Evolutionary conservation across 2,888 invertebrate genomes (phyloP).

Genomic region (Cordilura impudica): DNA sequence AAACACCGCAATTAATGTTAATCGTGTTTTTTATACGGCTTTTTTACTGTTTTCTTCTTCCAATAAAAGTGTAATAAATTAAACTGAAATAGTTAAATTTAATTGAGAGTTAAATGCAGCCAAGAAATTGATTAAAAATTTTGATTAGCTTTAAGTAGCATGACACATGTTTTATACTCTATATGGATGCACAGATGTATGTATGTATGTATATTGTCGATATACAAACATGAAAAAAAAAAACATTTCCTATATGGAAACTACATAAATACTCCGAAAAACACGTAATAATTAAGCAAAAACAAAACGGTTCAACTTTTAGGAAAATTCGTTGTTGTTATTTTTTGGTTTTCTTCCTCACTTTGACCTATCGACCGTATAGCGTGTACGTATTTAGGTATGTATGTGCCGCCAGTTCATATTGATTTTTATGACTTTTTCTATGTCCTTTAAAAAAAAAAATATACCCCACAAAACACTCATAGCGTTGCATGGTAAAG

Average conservation of each 20-base stretch:
- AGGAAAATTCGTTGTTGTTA: constrained; percentile 15
- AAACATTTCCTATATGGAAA: too few relatives aligned
- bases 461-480: too few relatives aligned
- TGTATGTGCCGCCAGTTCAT: constrained; percentile 30
- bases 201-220: too few relatives aligned
- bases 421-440: constrained; percentile 34
- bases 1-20: not conserved
- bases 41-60: too few relatives aligned
- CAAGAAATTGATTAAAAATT: not conserved
- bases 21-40: too few relatives aligned
- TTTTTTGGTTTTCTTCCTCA: constrained; percentile 3
- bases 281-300: not conserved
- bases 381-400: constrained; percentile 57
- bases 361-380: constrained; percentile 67
- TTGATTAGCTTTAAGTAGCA: not conserved
- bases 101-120: not conserved
- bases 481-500: too few relatives aligned
- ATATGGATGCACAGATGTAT: too few relatives aligned
- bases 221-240: too few relatives aligned
- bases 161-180: not conserved
- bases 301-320: not conserved
- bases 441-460: not conserved
- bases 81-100: not conserved
- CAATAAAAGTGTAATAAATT: not conserved
- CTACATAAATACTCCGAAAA: too few relatives aligned